phyloP scores from a whole-genome alignment of 2,113 vertebrate genomes.

The Ophiodon elongatus region DNA sequence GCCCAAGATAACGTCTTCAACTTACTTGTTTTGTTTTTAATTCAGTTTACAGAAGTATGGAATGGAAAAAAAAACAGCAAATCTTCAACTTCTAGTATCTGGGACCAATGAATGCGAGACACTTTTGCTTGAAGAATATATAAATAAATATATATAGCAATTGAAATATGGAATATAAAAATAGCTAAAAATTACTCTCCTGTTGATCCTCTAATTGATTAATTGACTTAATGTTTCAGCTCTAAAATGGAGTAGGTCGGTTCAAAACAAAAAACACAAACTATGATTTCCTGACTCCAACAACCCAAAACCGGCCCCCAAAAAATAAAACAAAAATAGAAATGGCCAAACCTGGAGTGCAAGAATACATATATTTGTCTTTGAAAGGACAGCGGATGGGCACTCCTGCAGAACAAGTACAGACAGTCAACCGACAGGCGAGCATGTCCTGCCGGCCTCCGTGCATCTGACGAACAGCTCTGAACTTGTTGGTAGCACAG shows the following conservation, averaged over 20 bases:
- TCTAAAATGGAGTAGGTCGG: not conserved
- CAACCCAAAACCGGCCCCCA: not conserved
- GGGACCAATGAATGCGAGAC: not conserved
- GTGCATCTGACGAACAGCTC: constrained; percentile 52
- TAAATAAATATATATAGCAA: not conserved
- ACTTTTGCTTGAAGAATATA: not conserved
- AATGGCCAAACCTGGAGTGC: not conserved
- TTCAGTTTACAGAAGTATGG: not conserved
- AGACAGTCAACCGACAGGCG: constrained; percentile 43
- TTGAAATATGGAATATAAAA: not conserved
- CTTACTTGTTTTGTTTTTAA: not conserved
- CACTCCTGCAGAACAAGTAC: constrained; percentile 3
- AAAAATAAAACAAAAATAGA: not conserved
- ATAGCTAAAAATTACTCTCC: not conserved
- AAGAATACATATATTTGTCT: not conserved
- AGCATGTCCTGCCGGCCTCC: constrained; percentile 26
- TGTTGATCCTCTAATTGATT: not conserved
- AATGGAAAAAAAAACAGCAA: not conserved
- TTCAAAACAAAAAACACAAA: not conserved
- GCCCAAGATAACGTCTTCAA: not conserved
- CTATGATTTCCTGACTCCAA: not conserved
- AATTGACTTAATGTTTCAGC: not conserved
- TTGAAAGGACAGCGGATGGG: constrained; percentile 1
- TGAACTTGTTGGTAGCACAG: constrained; percentile 66
- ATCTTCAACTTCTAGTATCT: not conserved